A percentile compares a stretch with the other conserved stretches of the same genome.
Evolutionary conservation across 1,140 invertebrate genomes (phyloP).

Genomic region (Hycleus phaleratus): DNA sequence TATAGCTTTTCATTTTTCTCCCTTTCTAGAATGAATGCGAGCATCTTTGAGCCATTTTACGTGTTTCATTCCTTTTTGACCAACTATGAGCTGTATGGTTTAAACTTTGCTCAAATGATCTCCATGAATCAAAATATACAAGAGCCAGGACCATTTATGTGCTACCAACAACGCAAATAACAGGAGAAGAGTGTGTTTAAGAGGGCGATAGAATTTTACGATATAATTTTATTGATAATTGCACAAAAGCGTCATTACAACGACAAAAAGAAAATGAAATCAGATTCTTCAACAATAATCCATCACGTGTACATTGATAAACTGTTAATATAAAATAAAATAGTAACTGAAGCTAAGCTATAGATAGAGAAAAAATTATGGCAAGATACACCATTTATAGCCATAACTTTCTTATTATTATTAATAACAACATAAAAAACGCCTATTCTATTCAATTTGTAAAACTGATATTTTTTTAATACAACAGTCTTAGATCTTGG

Average conservation of each 20-base stretch:
- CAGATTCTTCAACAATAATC: slow-evolving; percentile 6
- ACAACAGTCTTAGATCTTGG: slow-evolving; percentile 11
- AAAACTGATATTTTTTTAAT: slow-evolving; percentile 8
- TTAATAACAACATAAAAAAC: slow-evolving; percentile 7
- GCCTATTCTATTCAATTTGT: slow-evolving; percentile 4
- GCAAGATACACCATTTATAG: slow-evolving; percentile 13
- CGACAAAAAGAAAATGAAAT: slow-evolving; percentile 4
- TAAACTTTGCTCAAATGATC: too few species aligned
- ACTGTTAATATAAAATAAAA: slow-evolving; percentile 2
- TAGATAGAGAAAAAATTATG: slow-evolving; percentile 1
- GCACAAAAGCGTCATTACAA: slow-evolving; percentile 13
- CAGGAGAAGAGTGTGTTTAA: not conserved
- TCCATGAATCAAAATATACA: too few species aligned
- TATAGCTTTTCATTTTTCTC: too few species aligned
- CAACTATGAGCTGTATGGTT: too few species aligned
- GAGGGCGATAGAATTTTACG: too few species aligned
- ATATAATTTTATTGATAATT: not conserved
- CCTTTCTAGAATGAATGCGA: too few species aligned
- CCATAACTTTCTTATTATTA: slow-evolving; percentile 1
- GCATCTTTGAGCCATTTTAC: too few species aligned
- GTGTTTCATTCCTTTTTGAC: too few species aligned
- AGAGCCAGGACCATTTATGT: too few species aligned
- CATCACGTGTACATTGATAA: slow-evolving; percentile 7
- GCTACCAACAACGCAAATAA: too few species aligned
- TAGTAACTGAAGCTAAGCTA: slow-evolving; percentile 6